These are phyloP conservation scores for Selenia dentaria DNA, from an alignment of 2,888 invertebrate genomes.

Conservation along the genomic window DNA sequence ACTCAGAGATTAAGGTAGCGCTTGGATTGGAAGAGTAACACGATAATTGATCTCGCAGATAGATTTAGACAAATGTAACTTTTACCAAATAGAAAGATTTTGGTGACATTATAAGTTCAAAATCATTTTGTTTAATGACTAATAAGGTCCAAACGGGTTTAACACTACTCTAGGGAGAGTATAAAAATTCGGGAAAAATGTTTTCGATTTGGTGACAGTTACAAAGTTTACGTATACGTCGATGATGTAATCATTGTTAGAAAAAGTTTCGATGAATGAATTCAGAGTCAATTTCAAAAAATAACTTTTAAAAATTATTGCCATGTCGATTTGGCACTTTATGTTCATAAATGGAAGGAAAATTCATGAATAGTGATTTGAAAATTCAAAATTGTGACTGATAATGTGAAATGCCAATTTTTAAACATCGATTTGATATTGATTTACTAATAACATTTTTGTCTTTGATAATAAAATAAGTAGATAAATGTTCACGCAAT, in stretches of 20 bases:
- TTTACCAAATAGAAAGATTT: too few relatives aligned
- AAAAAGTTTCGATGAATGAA: conserved; percentile 14
- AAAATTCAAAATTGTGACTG: conserved; percentile 31
- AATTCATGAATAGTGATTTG: neutral
- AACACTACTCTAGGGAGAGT: conserved; percentile 3
- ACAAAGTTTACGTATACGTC: conserved; percentile 13
- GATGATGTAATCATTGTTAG: conserved; percentile 27
- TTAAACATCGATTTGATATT: conserved; percentile 31
- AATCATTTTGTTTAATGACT: too few relatives aligned
- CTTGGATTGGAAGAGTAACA: too few relatives aligned
- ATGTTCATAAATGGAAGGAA: neutral
- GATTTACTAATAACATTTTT: conserved; percentile 29
- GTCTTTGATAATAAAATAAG: conserved; percentile 28
- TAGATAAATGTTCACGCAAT: conserved; percentile 32
- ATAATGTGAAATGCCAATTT: conserved; percentile 29
- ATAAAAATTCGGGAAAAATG: conserved; percentile 1
- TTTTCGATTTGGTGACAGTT: conserved; percentile 15
- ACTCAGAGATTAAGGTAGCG: too few relatives aligned
- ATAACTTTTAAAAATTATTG: neutral
- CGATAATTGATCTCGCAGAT: too few relatives aligned
- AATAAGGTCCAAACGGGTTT: conserved; percentile 44
- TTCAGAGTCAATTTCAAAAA: conserved; percentile 26
- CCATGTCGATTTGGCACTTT: conserved; percentile 7
- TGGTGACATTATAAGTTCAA: too few relatives aligned
- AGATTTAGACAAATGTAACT: too few relatives aligned